Conservation (phyloP, 2,797 vertebrate genomes). For the Lepus oiostolus region DNA sequence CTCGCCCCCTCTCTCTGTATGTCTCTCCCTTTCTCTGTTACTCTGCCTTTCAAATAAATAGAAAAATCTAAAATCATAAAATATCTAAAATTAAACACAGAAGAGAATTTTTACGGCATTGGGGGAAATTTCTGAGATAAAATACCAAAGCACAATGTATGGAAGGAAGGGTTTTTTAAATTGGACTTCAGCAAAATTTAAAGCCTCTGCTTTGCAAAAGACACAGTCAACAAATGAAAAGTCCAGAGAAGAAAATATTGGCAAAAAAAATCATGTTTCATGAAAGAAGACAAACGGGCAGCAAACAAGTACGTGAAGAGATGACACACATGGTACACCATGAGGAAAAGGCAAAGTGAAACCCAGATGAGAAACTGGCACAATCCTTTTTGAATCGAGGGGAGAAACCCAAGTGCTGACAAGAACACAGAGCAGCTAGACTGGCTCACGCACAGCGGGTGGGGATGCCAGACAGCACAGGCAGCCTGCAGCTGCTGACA, state of each 20-base stretch:
- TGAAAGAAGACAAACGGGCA: neutral
- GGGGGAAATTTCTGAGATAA: neutral
- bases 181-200: conserved; percentile 32
- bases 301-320: neutral
- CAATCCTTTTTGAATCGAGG: neutral
- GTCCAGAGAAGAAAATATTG: neutral
- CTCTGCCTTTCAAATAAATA: too few species aligned
- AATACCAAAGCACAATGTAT: neutral
- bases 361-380: neutral
- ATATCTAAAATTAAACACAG: neutral
- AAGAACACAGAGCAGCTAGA: accelerated
- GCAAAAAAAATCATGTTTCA: neutral
- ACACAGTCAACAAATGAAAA: neutral
- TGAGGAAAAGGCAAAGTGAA: neutral
- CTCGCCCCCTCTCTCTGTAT: too few species aligned
- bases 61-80: neutral
- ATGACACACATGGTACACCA: neutral
- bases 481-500: neutral
- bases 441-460: neutral
- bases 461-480: neutral
- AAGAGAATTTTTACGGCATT: neutral
- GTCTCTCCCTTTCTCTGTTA: too few species aligned
- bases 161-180: neutral
- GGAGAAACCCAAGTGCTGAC: neutral
- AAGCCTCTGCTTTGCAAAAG: conserved; percentile 31